phyloP scores from a whole-genome alignment of 2,797 vertebrate genomes.

The Coilia nasus region DNA sequence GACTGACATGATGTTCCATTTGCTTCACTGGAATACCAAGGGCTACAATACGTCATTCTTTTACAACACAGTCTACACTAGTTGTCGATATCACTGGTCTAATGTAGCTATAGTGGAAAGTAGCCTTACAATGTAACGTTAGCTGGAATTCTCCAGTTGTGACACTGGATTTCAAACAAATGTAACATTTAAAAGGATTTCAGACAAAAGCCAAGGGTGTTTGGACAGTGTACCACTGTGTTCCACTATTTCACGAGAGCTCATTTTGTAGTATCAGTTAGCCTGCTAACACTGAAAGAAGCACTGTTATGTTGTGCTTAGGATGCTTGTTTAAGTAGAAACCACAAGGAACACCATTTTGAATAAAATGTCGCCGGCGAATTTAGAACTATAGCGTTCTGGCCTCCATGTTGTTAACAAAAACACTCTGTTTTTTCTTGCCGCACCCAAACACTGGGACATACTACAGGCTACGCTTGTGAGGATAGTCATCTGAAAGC shows the following conservation, averaged over 20 bases:
- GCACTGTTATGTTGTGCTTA: constrained; percentile 46
- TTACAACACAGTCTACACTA: constrained; percentile 15
- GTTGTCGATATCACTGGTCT: constrained; percentile 1
- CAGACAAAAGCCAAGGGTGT: not conserved
- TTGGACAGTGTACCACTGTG: not conserved
- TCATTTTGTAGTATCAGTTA: constrained; percentile 29
- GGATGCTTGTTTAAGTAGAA: constrained; percentile 34
- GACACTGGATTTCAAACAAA: constrained; percentile 8
- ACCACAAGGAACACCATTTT: constrained; percentile 21
- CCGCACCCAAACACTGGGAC: constrained; percentile 62
- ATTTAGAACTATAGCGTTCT: not conserved
- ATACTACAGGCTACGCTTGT: constrained; percentile 43
- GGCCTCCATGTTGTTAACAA: not conserved
- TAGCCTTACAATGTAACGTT: constrained; percentile 10
- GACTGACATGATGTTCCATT: not conserved
- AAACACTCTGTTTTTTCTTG: constrained; percentile 39
- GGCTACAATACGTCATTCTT: constrained; percentile 22
- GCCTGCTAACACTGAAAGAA: constrained; percentile 51
- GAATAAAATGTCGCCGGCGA: constrained; percentile 25
- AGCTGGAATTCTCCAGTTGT: not conserved
- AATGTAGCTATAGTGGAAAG: constrained; percentile 16
- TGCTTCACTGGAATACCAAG: not conserved
- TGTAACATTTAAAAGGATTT: not conserved
- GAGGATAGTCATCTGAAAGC: constrained; percentile 46
- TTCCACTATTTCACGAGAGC: not conserved